phyloP scores from a whole-genome alignment of 64 coral and sea anemone species.

The Pocillopora damicornis region DNA sequence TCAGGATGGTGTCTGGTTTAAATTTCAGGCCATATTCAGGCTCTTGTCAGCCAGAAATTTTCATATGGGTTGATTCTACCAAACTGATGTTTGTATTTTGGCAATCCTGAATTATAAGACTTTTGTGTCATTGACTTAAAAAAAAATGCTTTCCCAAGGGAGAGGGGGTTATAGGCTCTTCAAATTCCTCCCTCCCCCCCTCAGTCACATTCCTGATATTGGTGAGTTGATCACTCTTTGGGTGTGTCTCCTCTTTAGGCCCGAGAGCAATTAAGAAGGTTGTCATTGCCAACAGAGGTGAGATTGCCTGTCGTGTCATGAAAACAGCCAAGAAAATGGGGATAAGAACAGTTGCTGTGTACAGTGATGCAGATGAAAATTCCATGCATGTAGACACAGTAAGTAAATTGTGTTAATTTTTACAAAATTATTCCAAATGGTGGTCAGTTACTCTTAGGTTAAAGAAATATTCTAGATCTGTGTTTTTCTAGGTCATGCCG shows the following conservation, averaged over 20 bases:
- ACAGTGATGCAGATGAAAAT: slow-evolving; percentile 95
- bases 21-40: too few relatives aligned
- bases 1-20: too few relatives aligned
- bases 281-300: slow-evolving; percentile 90
- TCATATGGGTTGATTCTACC: too few relatives aligned
- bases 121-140: background rate
- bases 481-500: too few relatives aligned
- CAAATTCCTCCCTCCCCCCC: too few relatives aligned
- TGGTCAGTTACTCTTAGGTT: too few relatives aligned
- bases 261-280: slow-evolving; percentile 75
- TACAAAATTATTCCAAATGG: too few relatives aligned
- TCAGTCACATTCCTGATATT: too few relatives aligned
- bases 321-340: slow-evolving; percentile 95
- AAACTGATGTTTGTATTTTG: background rate
- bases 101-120: background rate
- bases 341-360: slow-evolving; percentile 93
- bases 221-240: background rate
- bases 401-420: background rate
- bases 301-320: slow-evolving; percentile 96
- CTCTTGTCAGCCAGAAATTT: too few relatives aligned
- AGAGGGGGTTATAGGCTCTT: too few relatives aligned
- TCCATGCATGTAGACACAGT: slow-evolving; percentile 97
- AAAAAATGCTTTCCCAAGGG: too few relatives aligned
- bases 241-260: background rate
- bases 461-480: too few relatives aligned